Base-by-base conservation (phyloP, 2,797 vertebrate species). In the Chelmon rostratus region DNA sequence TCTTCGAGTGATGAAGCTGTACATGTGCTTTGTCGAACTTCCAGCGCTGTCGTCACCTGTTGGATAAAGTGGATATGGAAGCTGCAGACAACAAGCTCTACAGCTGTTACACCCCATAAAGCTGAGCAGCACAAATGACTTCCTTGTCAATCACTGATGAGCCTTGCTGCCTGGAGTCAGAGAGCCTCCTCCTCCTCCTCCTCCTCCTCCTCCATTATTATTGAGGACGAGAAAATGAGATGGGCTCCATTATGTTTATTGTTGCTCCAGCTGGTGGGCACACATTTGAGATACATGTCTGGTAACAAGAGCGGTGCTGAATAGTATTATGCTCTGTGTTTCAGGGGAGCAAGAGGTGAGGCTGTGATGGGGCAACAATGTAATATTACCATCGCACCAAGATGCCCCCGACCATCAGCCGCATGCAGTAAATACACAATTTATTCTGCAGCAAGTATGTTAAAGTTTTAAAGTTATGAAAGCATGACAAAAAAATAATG, bases 241-340 rank as follows among this genome's bases (percentile, higher is more conserved):
- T 84, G 42, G 83, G 53, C 63, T 76, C 68, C 66, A 81, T 88
- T 84, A 84, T 91, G 86, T 75, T 86, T 83, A 89, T 88, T 88
- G 83, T 84, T 86, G 74, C 64, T 87, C 67, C 80, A 84, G 76
- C 81, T 88, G 61, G 68, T 79, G 68, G 65, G 62, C 46, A 83
- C 44, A 40, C 44, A 72, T 76, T 81, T 77, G 40, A 70, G 74
- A 78, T 78, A 62, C 73, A 84, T 80, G 49, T 71, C 58, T 78
- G 63, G 54, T 84, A 90, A 91, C 87, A 82, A 76, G 67, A 79
- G 42, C 38, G 52, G 37, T 56, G 31, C 54, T 83, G 78, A 78
- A 81, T 83, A 67, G 74, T 70, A 76, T 88, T 42, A 65, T 75
- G 82, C 68, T 82, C 25, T 21, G 38, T 75, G 65, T 74, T 75